Evolutionary conservation across 2,888 invertebrate species (phyloP).

Genomic region (Spisula subtruncata): DNA sequence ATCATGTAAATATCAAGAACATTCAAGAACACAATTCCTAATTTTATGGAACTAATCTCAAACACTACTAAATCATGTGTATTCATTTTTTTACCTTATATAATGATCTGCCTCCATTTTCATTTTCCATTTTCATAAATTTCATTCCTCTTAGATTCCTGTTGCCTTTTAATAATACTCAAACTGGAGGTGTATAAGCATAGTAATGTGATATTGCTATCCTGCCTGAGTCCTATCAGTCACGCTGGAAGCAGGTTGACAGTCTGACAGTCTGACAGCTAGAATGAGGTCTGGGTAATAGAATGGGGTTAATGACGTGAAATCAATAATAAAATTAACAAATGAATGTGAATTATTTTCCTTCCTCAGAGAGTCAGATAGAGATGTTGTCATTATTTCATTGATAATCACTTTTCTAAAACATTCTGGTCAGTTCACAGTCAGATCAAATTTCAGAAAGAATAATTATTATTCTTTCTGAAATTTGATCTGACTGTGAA

Average conservation of each 20-base stretch:
- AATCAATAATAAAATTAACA: neutral
- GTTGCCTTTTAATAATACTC: neutral
- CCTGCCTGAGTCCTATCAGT: neutral
- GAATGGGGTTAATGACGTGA: neutral
- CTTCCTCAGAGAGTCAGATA: neutral
- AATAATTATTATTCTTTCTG: neutral
- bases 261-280: no score
- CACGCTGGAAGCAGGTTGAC: neutral
- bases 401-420: neutral
- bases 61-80: no score
- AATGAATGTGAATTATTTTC: conserved; percentile 4
- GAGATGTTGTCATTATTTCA: neutral
- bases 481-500: neutral
- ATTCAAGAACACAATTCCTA: no score
- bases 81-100: no score
- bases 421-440: neutral
- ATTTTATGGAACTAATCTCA: no score
- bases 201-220: no score
- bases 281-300: neutral
- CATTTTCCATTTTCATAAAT: no score
- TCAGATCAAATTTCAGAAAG: neutral
- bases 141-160: neutral
- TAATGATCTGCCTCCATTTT: no score
- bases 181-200: no score
- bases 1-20: no score